phyloP scores from a whole-genome alignment of 2,113 vertebrate species.

The Thamnophis sirtalis region DNA sequence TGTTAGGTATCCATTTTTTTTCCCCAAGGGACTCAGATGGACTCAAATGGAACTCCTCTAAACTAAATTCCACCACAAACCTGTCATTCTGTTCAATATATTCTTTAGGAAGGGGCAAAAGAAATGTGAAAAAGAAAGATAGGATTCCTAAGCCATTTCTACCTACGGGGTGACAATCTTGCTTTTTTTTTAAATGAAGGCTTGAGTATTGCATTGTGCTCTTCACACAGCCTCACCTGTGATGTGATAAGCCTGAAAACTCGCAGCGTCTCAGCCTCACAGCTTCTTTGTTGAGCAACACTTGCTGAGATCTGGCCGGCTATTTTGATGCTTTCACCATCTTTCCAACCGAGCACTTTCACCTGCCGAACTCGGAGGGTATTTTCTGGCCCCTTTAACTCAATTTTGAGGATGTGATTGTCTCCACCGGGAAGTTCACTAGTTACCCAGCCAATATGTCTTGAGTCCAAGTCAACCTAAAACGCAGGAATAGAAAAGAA shows the following conservation, averaged over 20 bases:
- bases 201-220: background rate
- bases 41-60: background rate
- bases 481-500: slow-evolving; percentile 50
- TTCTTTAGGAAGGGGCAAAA: background rate
- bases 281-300: slow-evolving; percentile 95
- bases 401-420: slow-evolving; percentile 94
- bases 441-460: slow-evolving; percentile 98
- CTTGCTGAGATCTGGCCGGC: slow-evolving; percentile 93
- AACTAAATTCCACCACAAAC: background rate
- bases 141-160: background rate
- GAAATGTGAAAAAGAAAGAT: background rate
- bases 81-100: background rate
- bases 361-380: slow-evolving; percentile 95
- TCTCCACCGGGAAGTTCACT: slow-evolving; percentile 95
- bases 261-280: slow-evolving; percentile 91
- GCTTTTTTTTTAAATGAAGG: background rate
- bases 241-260: slow-evolving; percentile 98
- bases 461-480: slow-evolving; percentile 93
- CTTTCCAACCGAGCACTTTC: slow-evolving; percentile 98
- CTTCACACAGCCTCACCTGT: slow-evolving; percentile 73
- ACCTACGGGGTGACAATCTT: background rate
- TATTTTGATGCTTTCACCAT: slow-evolving; percentile 94
- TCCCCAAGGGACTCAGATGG: accelerated
- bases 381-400: slow-evolving; percentile 97
- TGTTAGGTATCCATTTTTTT: background rate